Evolutionary conservation across 1,140 invertebrate species (phyloP), one percentile per base, ranked within the genome.

Genomic region (Drosophila murphyi): DNA sequence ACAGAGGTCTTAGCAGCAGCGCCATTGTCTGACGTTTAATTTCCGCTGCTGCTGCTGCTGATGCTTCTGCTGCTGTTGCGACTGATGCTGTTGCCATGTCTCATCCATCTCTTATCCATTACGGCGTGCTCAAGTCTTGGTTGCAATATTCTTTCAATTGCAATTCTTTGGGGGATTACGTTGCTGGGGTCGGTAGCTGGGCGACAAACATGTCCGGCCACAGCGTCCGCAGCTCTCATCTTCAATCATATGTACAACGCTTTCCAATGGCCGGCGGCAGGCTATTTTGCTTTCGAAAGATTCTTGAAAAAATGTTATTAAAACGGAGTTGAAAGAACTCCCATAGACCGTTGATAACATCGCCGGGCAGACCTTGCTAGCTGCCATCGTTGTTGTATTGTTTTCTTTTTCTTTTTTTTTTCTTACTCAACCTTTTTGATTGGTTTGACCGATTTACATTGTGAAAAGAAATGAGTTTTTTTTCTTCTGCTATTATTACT

Each of bases 361-460:
- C 62, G 65, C 39, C 55, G 56, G 48, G 60, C 41, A 50, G 71
- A 41, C 64, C 41, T 39, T 55, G 50, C 43, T 51, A 45, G 32
- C 68, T 55, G 48, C 78, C 82, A 55, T 82, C 69, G 63, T 51
- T 85, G 43, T 61, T 69, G 61, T 20, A 20, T 68, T 62, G 32
- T 29, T 47, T 8, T 29, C 41, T 28, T 55, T 10, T 61, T 68
- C 29, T 37, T 67, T 43, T 59, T 64, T 56, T 74, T 31, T 74
- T 71, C 55, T 63, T 62, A 56, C 54, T 57, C 48, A 72, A 48
- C 31, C 63, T 54, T 60, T 86, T 88, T 87, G 83, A 87, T 87
- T 87, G 82, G 83, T 87, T 82, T 87, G 82, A 87, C 82, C 82
- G 83, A 87, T 87, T 88, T 88, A 83, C 76, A 88, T 88, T 88